Evolutionary conservation across 2,888 invertebrate genomes (phyloP).

Genomic region (Rhopalosiphum nymphaeae): DNA sequence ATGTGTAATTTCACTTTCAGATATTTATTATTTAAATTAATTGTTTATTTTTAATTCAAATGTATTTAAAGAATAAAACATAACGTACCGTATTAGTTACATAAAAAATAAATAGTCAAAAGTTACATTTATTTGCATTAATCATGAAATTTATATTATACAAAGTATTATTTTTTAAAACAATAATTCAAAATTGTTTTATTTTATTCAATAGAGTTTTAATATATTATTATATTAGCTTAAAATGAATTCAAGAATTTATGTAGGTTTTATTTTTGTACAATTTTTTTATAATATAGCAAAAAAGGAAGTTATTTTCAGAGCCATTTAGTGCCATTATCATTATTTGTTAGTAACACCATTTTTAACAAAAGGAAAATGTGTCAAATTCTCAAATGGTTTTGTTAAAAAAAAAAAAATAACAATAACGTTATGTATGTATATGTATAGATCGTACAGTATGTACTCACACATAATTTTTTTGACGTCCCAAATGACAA

Average conservation of each 20-base stretch:
- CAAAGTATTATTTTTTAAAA: not conserved
- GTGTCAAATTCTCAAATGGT: conserved; percentile 14
- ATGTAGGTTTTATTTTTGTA: not conserved
- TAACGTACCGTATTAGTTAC: not conserved
- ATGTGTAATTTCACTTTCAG: not conserved
- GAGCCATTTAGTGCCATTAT: not conserved
- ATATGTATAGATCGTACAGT: not conserved
- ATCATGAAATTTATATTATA: not conserved
- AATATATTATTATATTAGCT: not conserved
- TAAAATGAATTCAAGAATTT: not conserved
- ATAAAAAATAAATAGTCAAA: not conserved
- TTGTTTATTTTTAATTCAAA: not conserved
- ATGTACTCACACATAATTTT: not conserved
- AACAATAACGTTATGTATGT: not conserved
- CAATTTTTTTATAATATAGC: not conserved
- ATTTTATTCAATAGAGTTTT: not conserved
- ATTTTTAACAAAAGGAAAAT: not conserved
- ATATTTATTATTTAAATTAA: not conserved
- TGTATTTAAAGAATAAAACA: not conserved
- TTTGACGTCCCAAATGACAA: not conserved
- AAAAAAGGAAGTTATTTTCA: not conserved
- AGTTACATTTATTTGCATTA: not conserved
- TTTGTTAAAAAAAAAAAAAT: conserved; percentile 7
- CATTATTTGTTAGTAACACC: not conserved
- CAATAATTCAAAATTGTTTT: not conserved